Evolutionary conservation across 2,888 invertebrate species (phyloP), one percentile per base, ranked within the genome.

Genomic region (Belgica antarctica): DNA sequence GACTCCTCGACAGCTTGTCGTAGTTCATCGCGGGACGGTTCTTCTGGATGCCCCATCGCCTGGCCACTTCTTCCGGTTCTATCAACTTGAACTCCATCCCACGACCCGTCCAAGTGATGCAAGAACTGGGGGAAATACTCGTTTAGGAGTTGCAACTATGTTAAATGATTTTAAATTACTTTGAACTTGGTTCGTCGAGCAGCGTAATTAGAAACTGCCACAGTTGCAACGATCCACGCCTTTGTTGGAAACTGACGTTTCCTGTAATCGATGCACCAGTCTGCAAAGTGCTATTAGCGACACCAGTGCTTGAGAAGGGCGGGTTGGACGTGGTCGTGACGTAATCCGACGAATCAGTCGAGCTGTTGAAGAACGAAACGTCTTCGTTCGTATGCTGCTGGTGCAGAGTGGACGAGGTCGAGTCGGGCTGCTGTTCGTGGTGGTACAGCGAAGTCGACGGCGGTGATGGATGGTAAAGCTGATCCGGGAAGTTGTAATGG

Each of bases 21-120:
- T 96, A 96, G 81, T 96, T 96, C 96, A 96, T 96, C 0, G 96
- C 96, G 0, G 96, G 96, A 0, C 96, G 83, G 82, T 96, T 96
- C 81, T 96, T 96, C 80, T 96, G 96, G 3, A 95, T 88, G 0
- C 96, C 96, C 96, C 96, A 96, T 24, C 95, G 84, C 15, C 96
- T 84, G 1, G 96, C 96, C 72, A 96, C 96, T 85, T 96, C 96
- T 82, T 96, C 96, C 0, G 96, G 96, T 79, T 96, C 96, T 72
- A 95, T 92, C 36, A 96, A 85, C 78, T 96, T 96, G 79, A 96
- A 96, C 80, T 96, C 96, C 82, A 96, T 88, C 1, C 96, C 96
- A 10, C 95, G 83, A 0, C 96, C 96, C 0, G 96, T 96, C 96
- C 96, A 96, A 1, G 94, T 91, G 72, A 96, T 95, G 77, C 92